Conservation (phyloP, 1,140 invertebrate species). For the Bursaphelenchus mucronatus region DNA sequence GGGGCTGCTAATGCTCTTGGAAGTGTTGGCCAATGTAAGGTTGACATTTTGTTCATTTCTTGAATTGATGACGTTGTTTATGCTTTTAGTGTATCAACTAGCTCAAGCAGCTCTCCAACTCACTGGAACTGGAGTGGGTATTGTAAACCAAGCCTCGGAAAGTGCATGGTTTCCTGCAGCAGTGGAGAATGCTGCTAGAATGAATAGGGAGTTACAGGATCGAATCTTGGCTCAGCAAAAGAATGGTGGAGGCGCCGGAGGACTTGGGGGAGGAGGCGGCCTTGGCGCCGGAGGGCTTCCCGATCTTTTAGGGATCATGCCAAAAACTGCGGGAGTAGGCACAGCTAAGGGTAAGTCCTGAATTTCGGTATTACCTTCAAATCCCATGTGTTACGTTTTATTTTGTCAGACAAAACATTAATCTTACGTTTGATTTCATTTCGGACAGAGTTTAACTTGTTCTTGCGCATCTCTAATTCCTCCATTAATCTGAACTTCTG, state of each 20-base stretch:
- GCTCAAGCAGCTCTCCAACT: slow-evolving; percentile 57
- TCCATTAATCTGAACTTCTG: no score
- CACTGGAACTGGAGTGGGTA: slow-evolving; percentile 56
- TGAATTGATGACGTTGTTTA: slow-evolving; percentile 13
- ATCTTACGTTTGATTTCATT: no score
- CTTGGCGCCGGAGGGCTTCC: slow-evolving; percentile 3
- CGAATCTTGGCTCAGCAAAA: slow-evolving; percentile 20
- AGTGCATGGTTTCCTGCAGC: slow-evolving; percentile 49
- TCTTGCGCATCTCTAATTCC: no score
- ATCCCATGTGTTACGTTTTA: no score
- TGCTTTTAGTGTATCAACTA: slow-evolving; percentile 54
- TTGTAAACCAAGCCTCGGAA: slow-evolving; percentile 55
- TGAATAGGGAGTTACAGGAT: slow-evolving; percentile 50
- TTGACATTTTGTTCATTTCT: slow-evolving; percentile 13
- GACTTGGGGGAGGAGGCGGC: background rate
- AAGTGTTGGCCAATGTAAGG: slow-evolving; percentile 43
- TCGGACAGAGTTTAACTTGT: no score
- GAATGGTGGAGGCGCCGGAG: slow-evolving; percentile 7
- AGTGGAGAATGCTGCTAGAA: slow-evolving; percentile 42
- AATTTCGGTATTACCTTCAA: no score
- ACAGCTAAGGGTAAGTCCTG: background rate
- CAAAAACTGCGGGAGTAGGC: background rate
- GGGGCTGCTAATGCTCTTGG: slow-evolving; percentile 43
- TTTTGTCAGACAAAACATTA: no score
- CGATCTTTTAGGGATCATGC: slow-evolving; percentile 12